Base-by-base conservation (phyloP, 2,888 invertebrate genomes). In the Luperina nickerlii region DNA sequence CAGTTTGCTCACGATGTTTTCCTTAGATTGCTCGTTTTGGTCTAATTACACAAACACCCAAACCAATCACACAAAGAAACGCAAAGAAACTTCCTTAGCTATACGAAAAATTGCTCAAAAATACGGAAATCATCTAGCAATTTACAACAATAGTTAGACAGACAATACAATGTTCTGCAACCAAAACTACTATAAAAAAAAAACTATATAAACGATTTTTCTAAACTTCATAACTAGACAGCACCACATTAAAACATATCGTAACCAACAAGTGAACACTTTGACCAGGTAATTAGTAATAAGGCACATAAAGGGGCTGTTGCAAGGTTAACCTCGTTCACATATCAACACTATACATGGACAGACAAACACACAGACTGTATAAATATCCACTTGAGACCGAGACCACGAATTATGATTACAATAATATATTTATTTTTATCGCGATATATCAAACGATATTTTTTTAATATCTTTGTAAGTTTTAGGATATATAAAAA, bases 261-360 rank as follows among this genome's bases (percentile, higher is more conserved):
- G 75, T 72, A 78, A 75, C 65, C 18, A 69, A 74, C 66, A 77
- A 74, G 70, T 69, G 20, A 27, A 82, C 78, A 75, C 82, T 82
- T 82, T 76, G 80, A 83, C 78, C 74, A 63, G 74, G 65, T 83
- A 81, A 83, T 83, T 81, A 60, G 63, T 83, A 83, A 87, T 86
- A 76, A 89, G 74, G 42, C 51, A 66, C 68, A 11, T 75, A 65
- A 75, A 78, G 20, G 67, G 60, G 70, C 54, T 76, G 66, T n/a
- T 48, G 74, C 82, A 86, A 89, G 81, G 73, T 62, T 76, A 79
- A 80, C 86, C 79, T 84, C 81, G 68, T 81, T 87, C 77, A 76
- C 80, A 74, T 76, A 71, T 57, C 51, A 65, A 68, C 38, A 62
- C 51, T 75, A 54, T 65, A 65, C 24, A 79, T 70, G 62, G 67